These are phyloP conservation scores for Caenorhabditis drosophilae DNA, from an alignment of 2,888 invertebrate species.

Conservation along the genomic window DNA sequence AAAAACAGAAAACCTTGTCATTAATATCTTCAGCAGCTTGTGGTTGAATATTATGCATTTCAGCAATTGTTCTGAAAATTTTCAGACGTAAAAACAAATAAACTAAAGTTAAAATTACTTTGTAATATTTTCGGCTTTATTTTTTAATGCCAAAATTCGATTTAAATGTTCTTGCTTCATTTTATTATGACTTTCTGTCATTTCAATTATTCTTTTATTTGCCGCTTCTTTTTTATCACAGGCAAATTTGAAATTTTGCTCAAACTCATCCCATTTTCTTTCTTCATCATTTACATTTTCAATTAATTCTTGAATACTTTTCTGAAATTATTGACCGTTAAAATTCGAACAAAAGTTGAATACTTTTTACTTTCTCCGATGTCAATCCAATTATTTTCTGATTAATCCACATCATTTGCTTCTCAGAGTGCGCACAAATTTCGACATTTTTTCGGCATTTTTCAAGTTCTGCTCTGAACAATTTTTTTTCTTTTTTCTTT, in stretches of 20 bases:
- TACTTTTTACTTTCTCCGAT: not conserved
- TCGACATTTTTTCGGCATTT: conserved; percentile 7
- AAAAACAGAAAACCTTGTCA: too few relatives aligned
- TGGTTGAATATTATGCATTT: conserved; percentile 16
- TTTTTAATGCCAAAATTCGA: conserved; percentile 4
- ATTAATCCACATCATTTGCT: not conserved
- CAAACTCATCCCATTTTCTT: conserved; percentile 8
- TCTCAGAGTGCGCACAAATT: conserved; percentile 13
- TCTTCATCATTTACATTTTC: conserved; percentile 6
- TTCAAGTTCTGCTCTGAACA: conserved; percentile 5
- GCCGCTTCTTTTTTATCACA: conserved; percentile 1
- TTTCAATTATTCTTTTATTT: conserved; percentile 7
- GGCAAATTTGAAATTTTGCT: conserved; percentile 7
- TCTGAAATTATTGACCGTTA: not conserved
- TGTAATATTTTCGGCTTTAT: conserved; percentile 11
- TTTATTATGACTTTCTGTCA: conserved; percentile 10
- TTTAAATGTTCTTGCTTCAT: conserved; percentile 11
- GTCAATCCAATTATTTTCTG: not conserved
- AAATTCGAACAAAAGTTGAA: too few relatives aligned
- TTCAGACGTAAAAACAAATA: too few relatives aligned
- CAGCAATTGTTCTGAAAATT: conserved; percentile 9
- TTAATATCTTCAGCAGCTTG: conserved; percentile 19
- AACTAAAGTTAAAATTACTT: too few relatives aligned
- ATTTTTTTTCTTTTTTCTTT: not conserved
- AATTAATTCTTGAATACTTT: conserved; percentile 9